Base-by-base conservation (phyloP, 1,140 invertebrate genomes). In the Bombus terrestris region DNA sequence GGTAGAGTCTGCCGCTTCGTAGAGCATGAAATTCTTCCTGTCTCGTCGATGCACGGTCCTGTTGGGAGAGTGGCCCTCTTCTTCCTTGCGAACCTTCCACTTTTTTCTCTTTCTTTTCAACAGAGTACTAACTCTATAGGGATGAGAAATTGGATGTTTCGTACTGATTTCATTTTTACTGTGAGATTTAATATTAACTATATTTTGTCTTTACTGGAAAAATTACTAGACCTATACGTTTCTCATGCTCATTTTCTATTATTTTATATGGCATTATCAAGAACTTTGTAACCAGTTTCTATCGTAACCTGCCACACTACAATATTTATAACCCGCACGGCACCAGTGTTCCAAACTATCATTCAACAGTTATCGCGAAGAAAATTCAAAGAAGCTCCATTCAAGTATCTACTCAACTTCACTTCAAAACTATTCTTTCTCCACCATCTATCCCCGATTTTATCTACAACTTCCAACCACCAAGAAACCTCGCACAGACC, bases 11-110 rank as follows among this genome's bases (percentile, higher is more conserved):
- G 90, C 92, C 81, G 93, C 93, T 94, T 91, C 86, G 89, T 87
- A 88, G 90, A 94, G 93, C 93, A 90, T 94, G 93, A 94, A 94
- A 94, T 94, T 93, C 92, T 93, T 94, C 93, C 92, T 93, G 92
- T 92, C 91, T 92, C 91, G 85, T 85, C 83, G 82, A 64, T 85
- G 78, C 83, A 75, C 77, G 53, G 71, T 66, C 69, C 85, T 75
- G 73, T 66, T 62, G 28, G 18, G 69, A 86, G 83, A 86, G 83
- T 78, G 72, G 80, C 68, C 71, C 75, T 89, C 86, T 81, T 4
- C 85, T 86, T 71, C n/a, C 43, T 43, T 72, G n/a, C 68, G 64
- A n/a, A 62, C 47, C 78, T 68, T 53, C 81, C 28, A 35, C 10
- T 41, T 64, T 41, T 28, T 18, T 66, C 32, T 12, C 41, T 86